phyloP scores from a whole-genome alignment of 2,888 invertebrate species.

The Falcaria lacertinaria region DNA sequence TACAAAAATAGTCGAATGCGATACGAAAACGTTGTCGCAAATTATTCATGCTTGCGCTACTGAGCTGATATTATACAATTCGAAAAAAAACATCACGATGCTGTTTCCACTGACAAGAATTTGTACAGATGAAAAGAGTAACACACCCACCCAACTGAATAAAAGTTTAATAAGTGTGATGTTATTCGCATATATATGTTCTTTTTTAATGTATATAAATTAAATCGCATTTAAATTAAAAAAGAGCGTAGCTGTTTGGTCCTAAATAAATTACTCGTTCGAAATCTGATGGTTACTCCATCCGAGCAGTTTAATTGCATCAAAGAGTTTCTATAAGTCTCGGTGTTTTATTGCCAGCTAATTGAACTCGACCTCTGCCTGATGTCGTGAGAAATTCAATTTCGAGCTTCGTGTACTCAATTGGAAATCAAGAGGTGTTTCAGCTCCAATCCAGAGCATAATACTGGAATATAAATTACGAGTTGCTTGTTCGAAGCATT shows the following conservation, averaged over 20 bases:
- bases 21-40: no score
- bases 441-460: constrained; percentile 18
- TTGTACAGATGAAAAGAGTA: no score
- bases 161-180: no score
- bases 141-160: no score
- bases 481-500: constrained; percentile 15
- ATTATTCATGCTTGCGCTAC: no score
- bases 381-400: constrained; percentile 30
- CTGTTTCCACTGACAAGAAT: no score
- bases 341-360: constrained; percentile 31
- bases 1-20: no score
- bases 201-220: no score
- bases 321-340: constrained; percentile 21
- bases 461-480: constrained; percentile 15
- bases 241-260: background rate
- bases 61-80: no score
- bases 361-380: constrained; percentile 31
- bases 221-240: no score
- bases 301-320: constrained; percentile 4
- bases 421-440: constrained; percentile 23
- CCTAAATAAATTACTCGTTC: background rate
- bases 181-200: no score
- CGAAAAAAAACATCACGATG: no score
- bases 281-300: constrained; percentile 10
- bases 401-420: constrained; percentile 24